Evolutionary conservation across 2,113 vertebrate species (phyloP).

Genomic region (Cranoglanis bouderius): DNA sequence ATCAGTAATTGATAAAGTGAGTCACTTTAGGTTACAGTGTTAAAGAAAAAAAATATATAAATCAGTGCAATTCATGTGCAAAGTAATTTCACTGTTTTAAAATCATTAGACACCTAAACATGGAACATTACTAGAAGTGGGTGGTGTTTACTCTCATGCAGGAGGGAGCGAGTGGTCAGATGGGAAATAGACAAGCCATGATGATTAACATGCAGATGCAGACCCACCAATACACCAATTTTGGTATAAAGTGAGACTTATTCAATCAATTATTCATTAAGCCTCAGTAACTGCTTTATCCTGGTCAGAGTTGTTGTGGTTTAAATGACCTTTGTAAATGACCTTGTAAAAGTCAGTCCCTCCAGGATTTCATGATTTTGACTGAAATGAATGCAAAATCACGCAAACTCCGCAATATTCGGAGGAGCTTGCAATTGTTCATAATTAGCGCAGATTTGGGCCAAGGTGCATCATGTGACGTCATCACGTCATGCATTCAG

Average conservation of each 20-base stretch:
- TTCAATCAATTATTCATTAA: neutral
- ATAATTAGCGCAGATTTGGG: no score
- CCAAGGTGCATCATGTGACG: no score
- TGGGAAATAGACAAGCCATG: neutral
- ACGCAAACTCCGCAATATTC: no score
- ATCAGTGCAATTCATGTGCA: neutral
- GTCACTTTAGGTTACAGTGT: no score
- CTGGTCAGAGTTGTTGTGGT: neutral
- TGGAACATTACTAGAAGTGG: neutral
- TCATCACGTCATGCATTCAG: no score
- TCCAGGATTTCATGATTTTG: no score
- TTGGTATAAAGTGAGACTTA: neutral
- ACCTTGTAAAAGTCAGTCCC: neutral
- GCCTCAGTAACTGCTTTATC: neutral
- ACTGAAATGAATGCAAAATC: no score
- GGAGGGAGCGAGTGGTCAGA: neutral
- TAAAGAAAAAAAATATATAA: no score
- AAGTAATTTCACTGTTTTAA: neutral
- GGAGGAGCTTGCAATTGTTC: no score
- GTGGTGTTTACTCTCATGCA: neutral
- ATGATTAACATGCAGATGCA: neutral
- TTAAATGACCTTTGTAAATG: neutral
- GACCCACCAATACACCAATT: neutral
- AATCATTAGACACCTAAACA: neutral
- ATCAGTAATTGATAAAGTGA: no score